phyloP scores from a whole-genome alignment of 2,113 vertebrate genomes.

The Pelmatolapia mariae region DNA sequence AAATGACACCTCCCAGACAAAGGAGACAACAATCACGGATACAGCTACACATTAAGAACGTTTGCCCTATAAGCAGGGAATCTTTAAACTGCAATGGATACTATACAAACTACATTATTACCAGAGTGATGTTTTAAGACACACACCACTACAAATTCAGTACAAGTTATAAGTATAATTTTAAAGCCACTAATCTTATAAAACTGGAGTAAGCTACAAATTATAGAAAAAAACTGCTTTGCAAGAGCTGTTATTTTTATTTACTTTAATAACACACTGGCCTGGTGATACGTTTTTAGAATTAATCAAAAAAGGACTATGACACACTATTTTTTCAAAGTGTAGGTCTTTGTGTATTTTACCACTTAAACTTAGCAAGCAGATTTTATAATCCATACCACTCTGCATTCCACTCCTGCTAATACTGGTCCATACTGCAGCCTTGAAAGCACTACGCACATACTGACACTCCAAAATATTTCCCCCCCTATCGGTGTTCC shows the following conservation, averaged over 20 bases:
- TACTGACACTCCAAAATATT: slow-evolving; percentile 10
- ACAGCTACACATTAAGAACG: background rate
- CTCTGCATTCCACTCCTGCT: background rate
- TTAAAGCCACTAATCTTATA: background rate
- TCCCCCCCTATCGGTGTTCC: background rate
- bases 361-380: background rate
- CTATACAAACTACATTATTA: background rate
- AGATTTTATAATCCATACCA: background rate
- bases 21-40: background rate
- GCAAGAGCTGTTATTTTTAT: background rate
- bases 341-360: background rate
- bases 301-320: background rate
- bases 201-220: background rate
- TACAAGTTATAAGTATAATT: background rate
- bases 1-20: background rate
- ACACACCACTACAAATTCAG: background rate
- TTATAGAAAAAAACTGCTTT: background rate
- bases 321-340: background rate
- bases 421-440: background rate
- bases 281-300: background rate
- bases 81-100: background rate
- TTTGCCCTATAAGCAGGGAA: background rate
- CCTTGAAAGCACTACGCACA: slow-evolving; percentile 3
- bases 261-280: background rate
- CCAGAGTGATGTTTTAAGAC: background rate